phyloP scores from a whole-genome alignment of 2,113 vertebrate species.

The Cinclus cinclus region DNA sequence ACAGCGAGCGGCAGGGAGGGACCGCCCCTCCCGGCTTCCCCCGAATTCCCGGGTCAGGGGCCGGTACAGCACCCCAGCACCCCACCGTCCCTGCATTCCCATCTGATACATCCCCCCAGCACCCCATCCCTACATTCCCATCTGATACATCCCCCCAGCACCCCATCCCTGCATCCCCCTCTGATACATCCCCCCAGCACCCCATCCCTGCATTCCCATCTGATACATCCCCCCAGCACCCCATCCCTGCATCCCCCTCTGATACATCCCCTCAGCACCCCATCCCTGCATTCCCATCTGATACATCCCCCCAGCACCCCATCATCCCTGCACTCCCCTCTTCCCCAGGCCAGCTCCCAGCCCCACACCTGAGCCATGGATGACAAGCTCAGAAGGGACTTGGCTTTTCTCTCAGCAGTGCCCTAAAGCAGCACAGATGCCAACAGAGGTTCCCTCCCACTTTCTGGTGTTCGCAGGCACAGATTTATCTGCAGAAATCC shows the following conservation, averaged over 20 bases:
- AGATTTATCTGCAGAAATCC: background rate
- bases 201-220: background rate
- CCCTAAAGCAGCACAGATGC: background rate
- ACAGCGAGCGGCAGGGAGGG: background rate
- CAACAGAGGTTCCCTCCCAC: background rate
- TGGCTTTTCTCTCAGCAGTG: background rate
- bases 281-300: no score
- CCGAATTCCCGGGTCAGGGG: no score
- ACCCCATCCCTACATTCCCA: no score
- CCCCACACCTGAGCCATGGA: background rate
- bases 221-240: background rate
- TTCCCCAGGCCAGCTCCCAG: background rate
- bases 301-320: fast-evolving
- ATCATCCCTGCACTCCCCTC: background rate
- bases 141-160: no score
- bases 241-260: no score
- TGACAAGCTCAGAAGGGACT: fast-evolving
- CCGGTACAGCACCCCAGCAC: no score
- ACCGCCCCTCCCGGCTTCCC: background rate
- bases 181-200: no score
- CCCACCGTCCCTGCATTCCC: no score
- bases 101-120: no score
- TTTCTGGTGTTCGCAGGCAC: background rate
- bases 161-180: no score
- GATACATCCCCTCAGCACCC: fast-evolving